These are phyloP conservation scores for Sinotaia quadrata DNA, from an alignment of 2,888 invertebrate species.

Conservation along the genomic window DNA sequence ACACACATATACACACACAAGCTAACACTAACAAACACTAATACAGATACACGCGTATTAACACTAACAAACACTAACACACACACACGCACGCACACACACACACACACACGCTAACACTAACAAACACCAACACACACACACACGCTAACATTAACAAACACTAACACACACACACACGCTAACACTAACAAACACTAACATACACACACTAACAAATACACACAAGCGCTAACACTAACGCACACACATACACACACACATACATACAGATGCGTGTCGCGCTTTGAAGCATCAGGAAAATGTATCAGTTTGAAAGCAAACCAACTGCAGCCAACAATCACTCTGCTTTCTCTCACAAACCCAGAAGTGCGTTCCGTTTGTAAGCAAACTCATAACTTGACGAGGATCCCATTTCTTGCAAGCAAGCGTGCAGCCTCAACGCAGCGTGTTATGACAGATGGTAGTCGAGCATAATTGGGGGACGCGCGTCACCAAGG, in stretches of 20 bases:
- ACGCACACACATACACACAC: background rate
- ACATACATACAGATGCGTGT: background rate
- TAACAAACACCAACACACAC: background rate
- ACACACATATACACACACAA: slow-evolving; percentile 3
- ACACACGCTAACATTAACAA: background rate
- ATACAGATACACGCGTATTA: background rate
- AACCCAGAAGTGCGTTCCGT: background rate
- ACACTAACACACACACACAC: slow-evolving; percentile 2
- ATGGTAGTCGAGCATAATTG: no score
- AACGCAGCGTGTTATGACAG: background rate
- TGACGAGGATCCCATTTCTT: background rate
- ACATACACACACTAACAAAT: slow-evolving; percentile 6
- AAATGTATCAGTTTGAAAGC: background rate
- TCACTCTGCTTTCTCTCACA: background rate
- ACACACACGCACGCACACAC: slow-evolving; percentile 2
- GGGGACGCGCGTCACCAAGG: no score
- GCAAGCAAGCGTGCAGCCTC: background rate
- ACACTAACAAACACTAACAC: no score
- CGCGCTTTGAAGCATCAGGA: background rate
- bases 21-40: background rate
- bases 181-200: slow-evolving; percentile 1
- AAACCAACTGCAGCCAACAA: background rate
- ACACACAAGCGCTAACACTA: slow-evolving; percentile 1
- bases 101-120: background rate
- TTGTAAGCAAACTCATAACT: background rate